Percentiles rank a stretch among this genome's conserved stretches.
These are phyloP conservation scores for Phyllotis vaccarum DNA, from an alignment of 2,797 vertebrate species.

Conservation along the genomic window DNA sequence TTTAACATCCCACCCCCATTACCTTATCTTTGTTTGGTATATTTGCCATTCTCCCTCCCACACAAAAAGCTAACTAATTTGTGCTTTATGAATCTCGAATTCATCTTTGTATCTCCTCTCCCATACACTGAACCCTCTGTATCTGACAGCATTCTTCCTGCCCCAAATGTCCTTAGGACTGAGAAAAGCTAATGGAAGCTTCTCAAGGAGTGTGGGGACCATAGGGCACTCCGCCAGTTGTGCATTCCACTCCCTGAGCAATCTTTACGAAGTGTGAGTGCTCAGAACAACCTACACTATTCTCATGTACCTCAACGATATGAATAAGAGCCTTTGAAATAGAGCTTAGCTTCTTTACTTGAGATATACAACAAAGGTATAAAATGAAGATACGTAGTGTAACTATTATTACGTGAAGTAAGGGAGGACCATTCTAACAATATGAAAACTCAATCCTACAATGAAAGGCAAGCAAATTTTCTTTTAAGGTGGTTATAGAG, in stretches of 20 bases:
- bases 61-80: neutral
- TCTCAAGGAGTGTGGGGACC: neutral
- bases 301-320: neutral
- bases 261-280: neutral
- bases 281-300: neutral
- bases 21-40: neutral
- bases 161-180: neutral
- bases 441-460: neutral
- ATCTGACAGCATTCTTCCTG: neutral
- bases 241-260: neutral
- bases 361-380: neutral
- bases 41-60: neutral
- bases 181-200: neutral
- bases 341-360: neutral
- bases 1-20: neutral
- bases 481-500: neutral
- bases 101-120: neutral
- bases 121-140: neutral
- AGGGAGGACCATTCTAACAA: neutral
- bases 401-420: neutral
- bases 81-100: neutral
- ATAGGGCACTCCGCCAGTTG: neutral
- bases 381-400: neutral
- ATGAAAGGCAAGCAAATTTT: slow-evolving; percentile 10
- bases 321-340: slow-evolving; percentile 37